phyloP scores from a whole-genome alignment of 1,140 invertebrate species.

The Ceratina calcarata region DNA sequence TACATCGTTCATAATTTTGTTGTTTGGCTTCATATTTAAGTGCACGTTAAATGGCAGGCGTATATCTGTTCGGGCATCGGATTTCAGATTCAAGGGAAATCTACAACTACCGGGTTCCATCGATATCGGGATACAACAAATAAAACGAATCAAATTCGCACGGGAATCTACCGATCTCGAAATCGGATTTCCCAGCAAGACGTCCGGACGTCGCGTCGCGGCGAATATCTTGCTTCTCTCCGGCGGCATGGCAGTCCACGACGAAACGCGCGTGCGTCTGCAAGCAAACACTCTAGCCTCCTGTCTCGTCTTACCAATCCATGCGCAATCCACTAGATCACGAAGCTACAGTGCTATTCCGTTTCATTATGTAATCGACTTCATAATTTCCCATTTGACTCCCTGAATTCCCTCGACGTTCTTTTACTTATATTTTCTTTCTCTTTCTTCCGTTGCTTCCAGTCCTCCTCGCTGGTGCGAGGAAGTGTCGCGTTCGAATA shows the following conservation, averaged over 20 bases:
- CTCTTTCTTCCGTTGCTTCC: not conserved
- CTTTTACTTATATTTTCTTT: not conserved
- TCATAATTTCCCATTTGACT: slow-evolving; percentile 43
- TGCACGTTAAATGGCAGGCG: no score
- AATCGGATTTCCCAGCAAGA: slow-evolving; percentile 37
- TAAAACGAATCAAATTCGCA: slow-evolving; percentile 26
- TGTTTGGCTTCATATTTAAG: no score
- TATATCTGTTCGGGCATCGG: not conserved
- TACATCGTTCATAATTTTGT: no score
- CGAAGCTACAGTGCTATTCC: not conserved
- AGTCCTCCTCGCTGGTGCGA: not conserved
- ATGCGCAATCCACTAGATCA: no score
- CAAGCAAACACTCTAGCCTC: not conserved
- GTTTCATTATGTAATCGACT: slow-evolving; percentile 40
- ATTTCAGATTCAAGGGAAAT: not conserved
- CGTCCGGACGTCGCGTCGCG: slow-evolving; percentile 19
- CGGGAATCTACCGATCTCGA: slow-evolving; percentile 4
- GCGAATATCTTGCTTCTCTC: slow-evolving; percentile 23
- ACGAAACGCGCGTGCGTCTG: slow-evolving; percentile 23
- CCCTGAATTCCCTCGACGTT: slow-evolving; percentile 26
- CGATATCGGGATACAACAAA: slow-evolving; percentile 9
- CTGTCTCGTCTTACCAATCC: not conserved
- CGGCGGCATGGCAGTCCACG: not conserved
- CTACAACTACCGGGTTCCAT: not conserved
- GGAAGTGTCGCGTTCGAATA: slow-evolving; percentile 44